Evolutionary conservation across 2,113 vertebrate genomes (phyloP), one percentile per base, ranked within the genome.

Genomic region (Cacatua alba): DNA sequence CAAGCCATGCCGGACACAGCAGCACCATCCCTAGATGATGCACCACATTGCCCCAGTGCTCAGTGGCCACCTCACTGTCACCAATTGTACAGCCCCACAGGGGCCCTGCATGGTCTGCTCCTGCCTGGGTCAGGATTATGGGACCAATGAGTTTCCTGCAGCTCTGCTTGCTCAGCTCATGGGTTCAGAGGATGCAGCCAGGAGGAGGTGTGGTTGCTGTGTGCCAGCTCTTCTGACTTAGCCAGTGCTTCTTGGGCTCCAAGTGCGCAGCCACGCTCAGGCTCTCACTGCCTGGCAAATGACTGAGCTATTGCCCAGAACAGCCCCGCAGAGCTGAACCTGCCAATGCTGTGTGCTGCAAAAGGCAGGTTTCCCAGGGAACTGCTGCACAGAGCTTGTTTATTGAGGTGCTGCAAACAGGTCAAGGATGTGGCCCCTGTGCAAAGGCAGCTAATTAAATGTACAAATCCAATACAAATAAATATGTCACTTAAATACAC

Each of bases 361-460:
- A 82, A 35, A 80, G 46, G 68, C 67, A 29, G 49, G 33, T 20
- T 63, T 49, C 51, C 88, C 0, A 0, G n/a, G 71, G 63, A 75
- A 8, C 35, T 6, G 72, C 82, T 43, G n/a, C 77, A 24, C 62
- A 1, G 29, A 29, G 51, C 41, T n/a, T 75, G n/a, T 71, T 82
- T 70, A 86, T 44, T 46, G 89, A 80, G 77, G 72, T 77, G 59
- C 75, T 0, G 1, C 26, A 46, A n/a, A 35, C 3, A 75, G 88
- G 89, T 83, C 86, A 87, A 52, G 72, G 72, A 75, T 67, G 25
- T n/a, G 68, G 24, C 72, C 82, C 39, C 33, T 11, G 14, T 14
- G 51, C 29, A 44, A 76, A 86, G 62, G 29, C 62, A 90, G 86
- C 51, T 86, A 86, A 92, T 87, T 92, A 90, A 87, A 92, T 48